These are phyloP conservation scores for Saxidomus purpurata DNA, from an alignment of 1,140 invertebrate species.

Conservation along the genomic window DNA sequence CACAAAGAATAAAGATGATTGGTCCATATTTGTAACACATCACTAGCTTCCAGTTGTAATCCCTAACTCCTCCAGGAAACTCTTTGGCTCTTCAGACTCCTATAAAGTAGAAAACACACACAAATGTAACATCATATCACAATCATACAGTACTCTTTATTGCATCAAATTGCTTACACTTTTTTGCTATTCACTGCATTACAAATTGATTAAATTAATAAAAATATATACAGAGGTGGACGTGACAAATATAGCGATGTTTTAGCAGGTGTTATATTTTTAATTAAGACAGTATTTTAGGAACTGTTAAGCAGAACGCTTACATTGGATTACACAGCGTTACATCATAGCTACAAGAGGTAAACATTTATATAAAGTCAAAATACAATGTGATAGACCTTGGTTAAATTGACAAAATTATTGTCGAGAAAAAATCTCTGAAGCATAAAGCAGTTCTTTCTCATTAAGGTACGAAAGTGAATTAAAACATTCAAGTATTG, in stretches of 20 bases:
- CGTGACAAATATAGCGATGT: background rate
- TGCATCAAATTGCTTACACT: background rate
- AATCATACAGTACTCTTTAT: background rate
- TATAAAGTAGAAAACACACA: constrained; percentile 17
- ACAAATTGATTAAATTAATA: background rate
- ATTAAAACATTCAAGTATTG: too few species aligned
- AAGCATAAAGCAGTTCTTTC: too few species aligned
- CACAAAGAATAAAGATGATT: too few species aligned
- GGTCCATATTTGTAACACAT: background rate
- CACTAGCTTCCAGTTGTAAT: constrained; percentile 57
- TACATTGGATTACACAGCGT: too few species aligned
- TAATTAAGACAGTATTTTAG: too few species aligned
- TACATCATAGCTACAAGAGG: too few species aligned
- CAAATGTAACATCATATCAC: background rate
- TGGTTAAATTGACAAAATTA: too few species aligned
- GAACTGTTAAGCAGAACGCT: too few species aligned
- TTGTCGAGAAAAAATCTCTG: too few species aligned
- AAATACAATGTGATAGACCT: too few species aligned
- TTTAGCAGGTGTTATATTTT: background rate
- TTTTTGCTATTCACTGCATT: background rate
- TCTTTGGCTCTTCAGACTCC: constrained; percentile 69
- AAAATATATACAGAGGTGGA: background rate
- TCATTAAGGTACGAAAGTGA: too few species aligned
- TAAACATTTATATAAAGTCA: too few species aligned
- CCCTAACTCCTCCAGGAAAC: constrained; percentile 67